Conservation (phyloP, 2,797 vertebrate genomes). For the Oreochromis grahami region DNA sequence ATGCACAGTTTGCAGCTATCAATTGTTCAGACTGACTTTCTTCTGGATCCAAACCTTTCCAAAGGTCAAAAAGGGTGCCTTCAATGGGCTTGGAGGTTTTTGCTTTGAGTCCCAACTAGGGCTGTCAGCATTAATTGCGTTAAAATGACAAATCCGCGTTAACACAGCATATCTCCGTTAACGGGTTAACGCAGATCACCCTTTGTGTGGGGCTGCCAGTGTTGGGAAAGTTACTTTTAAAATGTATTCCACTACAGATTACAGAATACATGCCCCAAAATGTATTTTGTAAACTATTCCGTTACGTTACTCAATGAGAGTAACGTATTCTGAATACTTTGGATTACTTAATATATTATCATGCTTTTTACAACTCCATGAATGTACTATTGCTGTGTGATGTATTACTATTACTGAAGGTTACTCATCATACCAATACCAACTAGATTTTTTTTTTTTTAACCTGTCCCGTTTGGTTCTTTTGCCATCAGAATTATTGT, state of each 20-base stretch:
- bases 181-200: rapidly evolving
- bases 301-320: rapidly evolving
- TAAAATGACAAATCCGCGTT: not conserved
- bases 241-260: too few species aligned
- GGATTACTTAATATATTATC: not conserved
- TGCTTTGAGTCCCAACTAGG: not conserved
- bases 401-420: not conserved
- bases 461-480: too few species aligned
- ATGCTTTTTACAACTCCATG: not conserved
- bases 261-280: too few species aligned
- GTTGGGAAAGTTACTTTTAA: not conserved
- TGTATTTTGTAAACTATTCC: not conserved
- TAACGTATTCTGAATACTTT: rapidly evolving
- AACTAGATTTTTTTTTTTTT: not conserved
- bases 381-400: not conserved
- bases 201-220: not conserved
- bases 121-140: not conserved
- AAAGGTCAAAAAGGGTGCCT: not conserved
- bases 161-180: not conserved
- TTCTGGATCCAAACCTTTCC: not conserved
- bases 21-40: rapidly evolving
- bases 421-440: rapidly evolving
- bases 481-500: too few species aligned
- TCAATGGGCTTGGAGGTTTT: not conserved
- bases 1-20: not conserved